Evolutionary conservation across 2,888 invertebrate genomes (phyloP), one percentile per base, ranked within the genome.

Genomic region (Stratiomys singularior): DNA sequence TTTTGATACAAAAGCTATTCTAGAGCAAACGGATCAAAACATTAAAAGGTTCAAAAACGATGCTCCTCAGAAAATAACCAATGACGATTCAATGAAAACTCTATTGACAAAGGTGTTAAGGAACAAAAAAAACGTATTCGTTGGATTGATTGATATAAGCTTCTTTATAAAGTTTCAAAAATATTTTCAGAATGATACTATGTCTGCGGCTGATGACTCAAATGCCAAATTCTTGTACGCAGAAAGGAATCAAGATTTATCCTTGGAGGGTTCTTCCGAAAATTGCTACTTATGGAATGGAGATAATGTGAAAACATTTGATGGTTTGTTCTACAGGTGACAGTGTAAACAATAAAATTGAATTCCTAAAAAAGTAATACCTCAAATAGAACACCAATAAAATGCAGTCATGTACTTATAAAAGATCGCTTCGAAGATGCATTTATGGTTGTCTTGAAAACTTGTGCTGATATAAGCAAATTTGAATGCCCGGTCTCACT

Each of bases 211-310:
- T 21, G 67, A 46, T 30, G 46, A 13, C 37, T 77, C 80, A 5
- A 79, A 78, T 13, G 76, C 79, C 37, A 86, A 85, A 74, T 83
- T 85, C 0, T 72, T 87, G 3, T 87, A 87, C 67, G 80, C 81
- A 77, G 82, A 82, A 28, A 81, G 80, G n/a, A 83, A 84, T 13
- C 67, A 84, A 11, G 82, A 85, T 81, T 28, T 30, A n/a, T 82
- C 79, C 4, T 66, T 67, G n/a, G 47, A 77, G 23, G 81, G 84
- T 4, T 92, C 93, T 0, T 90, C 92, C 0, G 93, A 93, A 0
- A 89, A 90, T 13, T 96, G 96, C 82, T 90, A 93, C 77, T 91
- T 92, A 1, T 96, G 96, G 96, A 92, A 92, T 27, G 93, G 93
- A 44, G 89, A 90, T 18, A 95, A 96, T 86, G 93, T 93, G 82